A percentile compares a stretch with the other conserved stretches of the same genome.
Evolutionary conservation across 2,113 vertebrate genomes (phyloP).

Genomic region (Ramphastos sulfuratus): DNA sequence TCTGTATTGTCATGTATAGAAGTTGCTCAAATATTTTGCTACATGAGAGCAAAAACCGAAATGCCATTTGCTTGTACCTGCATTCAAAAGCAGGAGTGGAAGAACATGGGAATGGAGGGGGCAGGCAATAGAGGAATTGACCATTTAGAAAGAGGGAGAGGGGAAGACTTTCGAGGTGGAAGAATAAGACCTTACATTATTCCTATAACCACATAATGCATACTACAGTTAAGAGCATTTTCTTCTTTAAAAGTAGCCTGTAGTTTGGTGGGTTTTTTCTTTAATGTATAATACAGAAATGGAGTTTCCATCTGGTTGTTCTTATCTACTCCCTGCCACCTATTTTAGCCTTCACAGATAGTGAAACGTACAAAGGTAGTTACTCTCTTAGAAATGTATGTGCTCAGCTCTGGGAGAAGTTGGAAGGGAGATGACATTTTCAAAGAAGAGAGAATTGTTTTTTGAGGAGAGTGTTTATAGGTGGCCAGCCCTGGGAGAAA

Average conservation of each 20-base stretch:
- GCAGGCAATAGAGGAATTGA: neutral
- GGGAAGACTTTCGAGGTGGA: neutral
- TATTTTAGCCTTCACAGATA: neutral
- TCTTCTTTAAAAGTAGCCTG: neutral
- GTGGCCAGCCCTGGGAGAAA: neutral
- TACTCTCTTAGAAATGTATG: neutral
- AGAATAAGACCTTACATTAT: neutral
- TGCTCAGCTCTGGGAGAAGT: neutral
- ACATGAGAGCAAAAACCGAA: neutral
- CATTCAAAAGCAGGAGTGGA: neutral
- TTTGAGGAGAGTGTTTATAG: no score
- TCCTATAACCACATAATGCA: neutral
- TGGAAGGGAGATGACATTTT: neutral
- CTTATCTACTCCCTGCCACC: neutral
- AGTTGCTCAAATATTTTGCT: neutral
- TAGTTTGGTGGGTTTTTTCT: neutral
- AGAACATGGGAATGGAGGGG: neutral
- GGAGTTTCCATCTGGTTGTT: neutral
- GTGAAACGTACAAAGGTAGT: neutral
- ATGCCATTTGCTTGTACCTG: neutral
- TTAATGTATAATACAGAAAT: neutral
- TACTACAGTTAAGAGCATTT: neutral
- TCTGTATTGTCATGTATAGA: neutral
- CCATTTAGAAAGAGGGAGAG: neutral
- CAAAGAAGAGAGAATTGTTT: neutral